Conservation (phyloP, 2,113 vertebrate species). For the Emydura subglobosa region DNA sequence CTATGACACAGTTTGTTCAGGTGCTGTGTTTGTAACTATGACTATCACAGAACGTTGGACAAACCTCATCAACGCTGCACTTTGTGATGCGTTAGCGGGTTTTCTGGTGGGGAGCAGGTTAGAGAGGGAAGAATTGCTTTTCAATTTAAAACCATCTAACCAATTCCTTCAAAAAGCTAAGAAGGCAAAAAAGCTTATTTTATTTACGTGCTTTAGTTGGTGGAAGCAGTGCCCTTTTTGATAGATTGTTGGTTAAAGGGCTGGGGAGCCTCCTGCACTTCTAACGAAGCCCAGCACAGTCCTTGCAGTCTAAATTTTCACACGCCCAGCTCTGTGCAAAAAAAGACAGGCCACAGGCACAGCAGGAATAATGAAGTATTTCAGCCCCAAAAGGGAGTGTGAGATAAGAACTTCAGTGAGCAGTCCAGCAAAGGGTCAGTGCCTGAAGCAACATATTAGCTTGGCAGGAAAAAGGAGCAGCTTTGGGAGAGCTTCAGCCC, state of each 20-base stretch:
- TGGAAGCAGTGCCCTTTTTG: not conserved
- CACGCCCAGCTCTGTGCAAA: not conserved
- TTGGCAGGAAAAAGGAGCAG: not conserved
- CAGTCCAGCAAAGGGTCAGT: fast-evolving
- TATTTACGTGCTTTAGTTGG: not conserved
- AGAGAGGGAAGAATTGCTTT: not conserved
- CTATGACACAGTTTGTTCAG: not conserved
- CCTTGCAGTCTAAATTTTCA: not conserved
- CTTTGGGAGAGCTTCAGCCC: not conserved
- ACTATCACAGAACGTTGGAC: not conserved
- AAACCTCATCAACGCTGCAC: not conserved
- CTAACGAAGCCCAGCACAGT: not conserved
- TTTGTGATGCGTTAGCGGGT: not conserved
- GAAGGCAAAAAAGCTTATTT: too few relatives aligned
- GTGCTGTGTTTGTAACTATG: not conserved
- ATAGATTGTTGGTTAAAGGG: not conserved
- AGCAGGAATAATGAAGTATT: not conserved
- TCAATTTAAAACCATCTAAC: not conserved
- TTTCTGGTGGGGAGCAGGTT: not conserved
- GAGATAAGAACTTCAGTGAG: not conserved
- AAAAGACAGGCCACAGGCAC: not conserved
- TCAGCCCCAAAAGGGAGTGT: not conserved
- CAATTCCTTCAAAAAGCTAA: not conserved
- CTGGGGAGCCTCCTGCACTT: not conserved
- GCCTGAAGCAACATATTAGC: not conserved